Evolutionary conservation across 2,888 invertebrate species (phyloP).

Genomic region (Sinhomidia bicolor): DNA sequence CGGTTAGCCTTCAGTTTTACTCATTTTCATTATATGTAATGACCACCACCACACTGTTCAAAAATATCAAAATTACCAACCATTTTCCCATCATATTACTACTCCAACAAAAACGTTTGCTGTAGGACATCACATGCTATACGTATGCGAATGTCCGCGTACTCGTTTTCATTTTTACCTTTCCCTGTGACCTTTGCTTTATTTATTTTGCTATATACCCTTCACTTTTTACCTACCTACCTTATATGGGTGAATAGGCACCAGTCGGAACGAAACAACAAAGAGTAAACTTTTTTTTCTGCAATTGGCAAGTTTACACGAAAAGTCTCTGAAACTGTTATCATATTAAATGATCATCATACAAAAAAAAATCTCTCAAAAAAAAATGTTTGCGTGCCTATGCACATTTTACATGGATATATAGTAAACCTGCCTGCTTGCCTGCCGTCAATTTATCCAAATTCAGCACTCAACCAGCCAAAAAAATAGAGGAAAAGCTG

Average conservation of each 20-base stretch:
- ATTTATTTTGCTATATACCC: too few relatives aligned
- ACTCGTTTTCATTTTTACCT: not conserved
- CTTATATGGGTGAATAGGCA: not conserved
- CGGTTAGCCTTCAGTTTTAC: not conserved
- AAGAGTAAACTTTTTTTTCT: not conserved
- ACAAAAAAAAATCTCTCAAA: not conserved
- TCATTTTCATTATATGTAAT: not conserved
- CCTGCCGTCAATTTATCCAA: too few relatives aligned
- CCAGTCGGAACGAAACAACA: not conserved
- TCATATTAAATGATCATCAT: conserved; percentile 12
- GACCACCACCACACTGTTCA: not conserved
- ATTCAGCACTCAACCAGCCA: not conserved
- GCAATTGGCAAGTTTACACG: not conserved
- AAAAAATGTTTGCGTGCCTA: too few relatives aligned
- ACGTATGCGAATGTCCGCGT: too few relatives aligned
- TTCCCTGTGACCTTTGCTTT: not conserved
- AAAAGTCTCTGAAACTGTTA: not conserved
- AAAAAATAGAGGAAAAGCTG: not conserved
- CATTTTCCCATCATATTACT: not conserved
- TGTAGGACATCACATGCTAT: too few relatives aligned
- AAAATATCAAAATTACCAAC: conserved; percentile 6
- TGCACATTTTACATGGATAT: too few relatives aligned
- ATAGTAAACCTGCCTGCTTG: too few relatives aligned
- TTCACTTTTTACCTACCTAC: too few relatives aligned
- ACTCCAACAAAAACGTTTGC: too few relatives aligned